These are phyloP conservation scores for Phocoena sinus DNA, from an alignment of 2,113 vertebrate genomes.

Conservation along the genomic window DNA sequence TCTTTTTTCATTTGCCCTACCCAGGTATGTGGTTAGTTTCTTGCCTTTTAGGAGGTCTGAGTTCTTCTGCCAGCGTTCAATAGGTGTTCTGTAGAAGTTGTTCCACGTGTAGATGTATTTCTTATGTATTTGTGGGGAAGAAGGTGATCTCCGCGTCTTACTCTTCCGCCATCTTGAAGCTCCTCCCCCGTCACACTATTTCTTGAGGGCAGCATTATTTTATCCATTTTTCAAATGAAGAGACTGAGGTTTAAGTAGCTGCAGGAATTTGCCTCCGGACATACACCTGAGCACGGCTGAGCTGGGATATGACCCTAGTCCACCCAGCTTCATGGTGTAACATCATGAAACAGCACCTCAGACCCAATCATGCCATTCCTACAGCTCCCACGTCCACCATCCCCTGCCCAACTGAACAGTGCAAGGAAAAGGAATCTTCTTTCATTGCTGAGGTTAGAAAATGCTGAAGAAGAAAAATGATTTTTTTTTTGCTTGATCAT, in stretches of 20 bases:
- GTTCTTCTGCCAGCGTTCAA: too few species aligned
- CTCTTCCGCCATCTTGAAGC: too few species aligned
- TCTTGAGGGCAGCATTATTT: background rate
- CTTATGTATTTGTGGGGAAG: too few species aligned
- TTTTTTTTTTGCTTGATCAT: background rate
- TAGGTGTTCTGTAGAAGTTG: too few species aligned
- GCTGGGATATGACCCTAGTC: background rate
- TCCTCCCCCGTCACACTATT: background rate
- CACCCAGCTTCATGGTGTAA: rapidly evolving
- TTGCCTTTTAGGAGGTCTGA: too few species aligned
- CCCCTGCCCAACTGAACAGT: background rate
- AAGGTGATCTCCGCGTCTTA: too few species aligned
- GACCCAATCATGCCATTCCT: rapidly evolving
- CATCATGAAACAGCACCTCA: rapidly evolving
- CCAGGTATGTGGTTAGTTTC: too few species aligned
- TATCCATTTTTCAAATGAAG: background rate
- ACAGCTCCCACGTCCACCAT: background rate
- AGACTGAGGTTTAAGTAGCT: background rate
- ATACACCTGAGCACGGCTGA: background rate
- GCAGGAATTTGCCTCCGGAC: background rate
- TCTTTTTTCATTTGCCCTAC: too few species aligned
- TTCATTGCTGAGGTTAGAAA: too few species aligned
- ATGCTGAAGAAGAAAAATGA: background rate
- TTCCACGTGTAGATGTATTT: too few species aligned
- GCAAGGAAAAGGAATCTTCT: background rate